Conservation (phyloP, 2,797 vertebrate species). For the Microhierax caerulescens region DNA sequence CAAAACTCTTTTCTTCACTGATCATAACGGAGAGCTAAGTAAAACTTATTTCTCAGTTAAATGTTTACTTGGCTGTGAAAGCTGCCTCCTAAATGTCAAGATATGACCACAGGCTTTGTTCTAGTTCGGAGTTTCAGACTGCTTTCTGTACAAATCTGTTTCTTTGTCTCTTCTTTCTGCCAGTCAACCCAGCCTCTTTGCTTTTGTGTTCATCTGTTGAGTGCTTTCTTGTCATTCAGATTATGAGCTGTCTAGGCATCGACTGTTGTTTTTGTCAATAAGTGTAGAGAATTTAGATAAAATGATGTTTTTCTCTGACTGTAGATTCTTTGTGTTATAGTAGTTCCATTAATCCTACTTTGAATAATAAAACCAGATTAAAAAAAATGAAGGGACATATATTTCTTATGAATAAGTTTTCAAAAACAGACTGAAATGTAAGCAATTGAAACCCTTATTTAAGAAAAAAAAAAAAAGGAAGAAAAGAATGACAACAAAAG, state of each 20-base stretch:
- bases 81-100: background rate
- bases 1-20: background rate
- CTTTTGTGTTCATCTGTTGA: background rate
- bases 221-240: background rate
- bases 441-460: background rate
- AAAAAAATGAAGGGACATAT: background rate
- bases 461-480: background rate
- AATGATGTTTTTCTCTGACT: background rate
- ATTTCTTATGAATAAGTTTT: background rate
- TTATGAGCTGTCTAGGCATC: background rate
- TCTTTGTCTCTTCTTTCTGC: background rate
- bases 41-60: background rate
- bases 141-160: background rate
- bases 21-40: background rate
- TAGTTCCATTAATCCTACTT: background rate
- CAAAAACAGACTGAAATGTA: background rate
- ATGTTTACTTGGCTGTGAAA: constrained; percentile 22
- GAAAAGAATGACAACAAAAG: background rate
- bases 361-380: background rate
- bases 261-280: background rate
- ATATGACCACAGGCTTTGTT: background rate
- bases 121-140: background rate
- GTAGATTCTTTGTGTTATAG: background rate
- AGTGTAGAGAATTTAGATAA: background rate
- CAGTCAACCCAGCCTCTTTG: background rate